phyloP scores from a whole-genome alignment of 2,888 invertebrate species.

The Sussaba pulchella region DNA sequence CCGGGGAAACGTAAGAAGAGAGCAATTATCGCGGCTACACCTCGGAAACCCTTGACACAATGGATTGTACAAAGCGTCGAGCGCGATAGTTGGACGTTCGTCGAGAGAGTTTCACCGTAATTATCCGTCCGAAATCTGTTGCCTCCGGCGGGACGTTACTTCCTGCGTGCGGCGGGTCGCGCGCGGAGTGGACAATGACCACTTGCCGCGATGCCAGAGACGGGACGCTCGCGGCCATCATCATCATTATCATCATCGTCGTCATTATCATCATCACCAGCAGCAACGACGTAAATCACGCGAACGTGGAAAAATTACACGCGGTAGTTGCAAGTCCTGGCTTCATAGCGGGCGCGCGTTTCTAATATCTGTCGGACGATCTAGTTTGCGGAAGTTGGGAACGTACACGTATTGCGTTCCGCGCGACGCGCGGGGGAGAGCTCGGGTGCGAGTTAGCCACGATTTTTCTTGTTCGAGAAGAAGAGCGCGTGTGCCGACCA shows the following conservation, averaged over 20 bases:
- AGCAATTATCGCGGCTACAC: conserved; percentile 76
- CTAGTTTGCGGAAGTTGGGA: conserved; percentile 82
- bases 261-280: too few species aligned
- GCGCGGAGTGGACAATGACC: conserved; percentile 79
- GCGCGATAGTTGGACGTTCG: conserved; percentile 12
- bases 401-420: conserved; percentile 65
- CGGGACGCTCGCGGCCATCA: too few species aligned
- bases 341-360: conserved; percentile 69
- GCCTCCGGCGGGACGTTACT: conserved; percentile 72
- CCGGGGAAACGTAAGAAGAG: neutral
- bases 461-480: conserved; percentile 60
- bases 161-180: conserved; percentile 75
- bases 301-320: conserved; percentile 5
- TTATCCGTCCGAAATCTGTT: conserved; percentile 80
- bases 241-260: too few species aligned
- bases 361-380: conserved; percentile 79
- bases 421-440: conserved; percentile 52
- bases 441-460: conserved; percentile 16
- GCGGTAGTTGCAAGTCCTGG: too few species aligned
- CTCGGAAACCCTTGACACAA: conserved; percentile 77
- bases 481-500: conserved; percentile 60
- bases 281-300: conserved; percentile 10
- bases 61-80: conserved; percentile 46
- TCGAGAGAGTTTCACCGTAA: conserved; percentile 75
- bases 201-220: conserved; percentile 79